These are phyloP conservation scores for Hipparchia semele DNA, from an alignment of 2,888 invertebrate genomes.

Conservation along the genomic window DNA sequence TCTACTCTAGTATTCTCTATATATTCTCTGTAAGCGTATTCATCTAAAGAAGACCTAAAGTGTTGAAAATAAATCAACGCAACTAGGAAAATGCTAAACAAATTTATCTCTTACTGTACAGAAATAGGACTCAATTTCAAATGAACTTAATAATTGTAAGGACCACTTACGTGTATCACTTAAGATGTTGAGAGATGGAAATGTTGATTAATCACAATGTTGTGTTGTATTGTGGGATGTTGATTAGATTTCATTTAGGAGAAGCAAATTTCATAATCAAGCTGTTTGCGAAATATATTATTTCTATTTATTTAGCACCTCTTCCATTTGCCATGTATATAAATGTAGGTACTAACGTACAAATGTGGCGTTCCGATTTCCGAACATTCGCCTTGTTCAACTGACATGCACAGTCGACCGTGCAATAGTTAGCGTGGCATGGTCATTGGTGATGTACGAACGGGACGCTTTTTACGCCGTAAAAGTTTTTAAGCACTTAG, in stretches of 20 bases:
- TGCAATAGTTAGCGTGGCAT: too few relatives aligned
- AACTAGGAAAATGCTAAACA: neutral
- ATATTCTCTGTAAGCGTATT: neutral
- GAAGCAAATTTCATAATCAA: neutral
- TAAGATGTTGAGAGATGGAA: neutral
- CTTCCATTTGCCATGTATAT: too few relatives aligned
- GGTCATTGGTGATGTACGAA: too few relatives aligned
- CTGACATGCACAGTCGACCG: too few relatives aligned
- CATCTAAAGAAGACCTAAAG: neutral
- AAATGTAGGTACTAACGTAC: too few relatives aligned
- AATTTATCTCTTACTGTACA: neutral
- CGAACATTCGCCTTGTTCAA: too few relatives aligned
- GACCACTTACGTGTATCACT: neutral
- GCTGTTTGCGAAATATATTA: neutral
- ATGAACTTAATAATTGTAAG: neutral
- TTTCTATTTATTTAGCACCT: neutral
- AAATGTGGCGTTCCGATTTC: too few relatives aligned
- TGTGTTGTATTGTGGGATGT: neutral
- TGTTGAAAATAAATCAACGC: neutral
- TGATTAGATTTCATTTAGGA: neutral
- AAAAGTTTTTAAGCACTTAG: too few relatives aligned
- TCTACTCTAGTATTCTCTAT: neutral
- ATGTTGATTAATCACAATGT: neutral
- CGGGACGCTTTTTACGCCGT: too few relatives aligned
- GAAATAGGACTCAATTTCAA: neutral